A percentile compares a stretch with the other conserved stretches of the same genome.
Evolutionary conservation across 2,888 invertebrate genomes (phyloP).

Genomic region (Thecocarcelia acutangulata): DNA sequence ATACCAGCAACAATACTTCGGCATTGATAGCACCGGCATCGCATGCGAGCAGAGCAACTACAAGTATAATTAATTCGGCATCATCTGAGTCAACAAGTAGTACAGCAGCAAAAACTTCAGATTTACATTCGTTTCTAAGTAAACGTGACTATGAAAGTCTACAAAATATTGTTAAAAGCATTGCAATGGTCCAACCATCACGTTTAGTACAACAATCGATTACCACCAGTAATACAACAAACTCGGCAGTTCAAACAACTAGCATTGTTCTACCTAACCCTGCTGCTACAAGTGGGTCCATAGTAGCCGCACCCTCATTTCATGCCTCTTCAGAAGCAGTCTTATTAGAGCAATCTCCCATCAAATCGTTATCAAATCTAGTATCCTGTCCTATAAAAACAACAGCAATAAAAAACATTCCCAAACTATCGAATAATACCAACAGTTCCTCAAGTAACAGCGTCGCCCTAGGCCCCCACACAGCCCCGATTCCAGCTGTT

Average conservation of each 20-base stretch:
- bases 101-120: conserved; percentile 72
- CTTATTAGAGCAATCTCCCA: conserved; percentile 83
- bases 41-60: conserved; percentile 34
- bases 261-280: conserved; percentile 1
- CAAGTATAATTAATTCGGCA: conserved; percentile 28
- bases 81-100: conserved; percentile 62
- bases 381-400: conserved; percentile 83
- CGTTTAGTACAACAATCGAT: conserved; percentile 60
- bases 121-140: conserved; percentile 76
- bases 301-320: conserved; percentile 38
- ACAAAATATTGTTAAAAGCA: conserved; percentile 78
- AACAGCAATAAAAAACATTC: conserved; percentile 79
- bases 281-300: conserved; percentile 21
- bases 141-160: conserved; percentile 78
- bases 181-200: conserved; percentile 75
- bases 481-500: conserved; percentile 31
- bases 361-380: conserved; percentile 85
- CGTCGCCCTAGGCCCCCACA: conserved; percentile 57
- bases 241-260: conserved; percentile 13
- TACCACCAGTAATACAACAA: conserved; percentile 27
- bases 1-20: conserved; percentile 27
- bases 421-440: conserved; percentile 66
- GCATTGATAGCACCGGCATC: conserved; percentile 48
- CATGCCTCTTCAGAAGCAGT: conserved; percentile 65
- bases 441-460: conserved; percentile 60